Evolutionary conservation across 1,140 invertebrate genomes (phyloP), one percentile per base, ranked within the genome.

Genomic region (Sinonovacula constricta): DNA sequence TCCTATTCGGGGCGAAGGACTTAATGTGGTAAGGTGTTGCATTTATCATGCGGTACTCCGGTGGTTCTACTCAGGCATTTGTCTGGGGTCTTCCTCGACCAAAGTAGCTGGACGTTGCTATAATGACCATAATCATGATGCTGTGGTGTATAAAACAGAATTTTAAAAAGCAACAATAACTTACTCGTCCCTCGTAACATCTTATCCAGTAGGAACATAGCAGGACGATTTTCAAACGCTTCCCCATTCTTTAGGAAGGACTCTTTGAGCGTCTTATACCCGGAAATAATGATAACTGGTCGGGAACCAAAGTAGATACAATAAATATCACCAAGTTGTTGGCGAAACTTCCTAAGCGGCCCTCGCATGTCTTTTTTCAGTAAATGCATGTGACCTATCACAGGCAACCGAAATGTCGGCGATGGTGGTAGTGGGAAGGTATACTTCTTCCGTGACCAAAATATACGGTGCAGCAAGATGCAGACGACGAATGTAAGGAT

Each of bases 311-410:
- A 72, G 18, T 54, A 12, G 3, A 75, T 18, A 12, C 45, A 30
- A 31, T 53, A 75, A 26, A 75, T 49, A 45, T 65, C 62, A 1
- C 71, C 71, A 33, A 34, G 36, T 45, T 75, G 71, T 39, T 75
- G 63, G 2, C 30, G 60, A 22, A 39, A 56, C 36, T 57, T 51
- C 22, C 22, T 24, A 30, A 75, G 57, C 10, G 60, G 30, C 45
- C 36, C 54, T 31, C 71, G 53, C 33, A 75, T 65, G 33, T 75
- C 71, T 10, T 60, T 24, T 15, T 62, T 28, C 0, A 72, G 30
- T 3, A 72, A 26, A 22, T 72, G 39, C 15, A 60, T 22, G 54
- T 72, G 69, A 12, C 69, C 69, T 7, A 72, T 72, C 7, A 72
- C 5, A 3, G 69, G 69, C 7, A 72, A 36, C 22, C 26, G 30